A percentile compares a stretch with the other conserved stretches of the same genome.
Evolutionary conservation across 2,113 vertebrate species (phyloP).

Genomic region (Carollia perspicillata): DNA sequence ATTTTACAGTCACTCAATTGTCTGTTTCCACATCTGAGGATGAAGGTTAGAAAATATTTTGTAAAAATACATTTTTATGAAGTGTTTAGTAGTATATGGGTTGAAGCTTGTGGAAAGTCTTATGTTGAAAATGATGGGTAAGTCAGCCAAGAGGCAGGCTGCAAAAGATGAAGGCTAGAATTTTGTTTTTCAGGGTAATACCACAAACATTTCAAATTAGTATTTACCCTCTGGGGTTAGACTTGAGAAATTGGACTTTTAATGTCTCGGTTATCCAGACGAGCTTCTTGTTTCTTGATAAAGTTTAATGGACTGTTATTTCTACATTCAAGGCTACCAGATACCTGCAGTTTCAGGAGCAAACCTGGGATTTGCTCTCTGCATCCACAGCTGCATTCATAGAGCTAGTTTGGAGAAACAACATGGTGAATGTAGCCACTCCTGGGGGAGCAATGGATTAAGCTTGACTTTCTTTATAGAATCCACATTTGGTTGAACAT

Average conservation of each 20-base stretch:
- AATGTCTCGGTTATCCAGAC: neutral
- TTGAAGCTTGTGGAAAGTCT: neutral
- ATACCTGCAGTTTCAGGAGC: neutral
- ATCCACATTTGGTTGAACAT: neutral
- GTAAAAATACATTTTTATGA: conserved; percentile 18
- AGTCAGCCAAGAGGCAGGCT: conserved; percentile 41
- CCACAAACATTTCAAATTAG: conserved; percentile 1
- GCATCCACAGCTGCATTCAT: neutral
- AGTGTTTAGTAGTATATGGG: neutral
- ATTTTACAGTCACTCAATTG: neutral
- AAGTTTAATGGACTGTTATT: neutral
- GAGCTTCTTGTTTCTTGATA: neutral
- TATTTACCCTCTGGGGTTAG: neutral
- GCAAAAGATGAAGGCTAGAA: neutral
- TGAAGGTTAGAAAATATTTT: neutral
- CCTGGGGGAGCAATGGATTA: neutral
- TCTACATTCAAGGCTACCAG: neutral
- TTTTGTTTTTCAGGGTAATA: neutral
- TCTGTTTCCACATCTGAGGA: neutral
- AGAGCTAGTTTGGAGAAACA: neutral
- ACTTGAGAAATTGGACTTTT: neutral
- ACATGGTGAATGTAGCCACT: neutral
- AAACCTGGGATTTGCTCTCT: neutral
- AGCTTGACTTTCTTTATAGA: neutral
- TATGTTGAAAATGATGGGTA: neutral